Base-by-base conservation (phyloP, 2,888 invertebrate species). In the Tupiocoris notatus region DNA sequence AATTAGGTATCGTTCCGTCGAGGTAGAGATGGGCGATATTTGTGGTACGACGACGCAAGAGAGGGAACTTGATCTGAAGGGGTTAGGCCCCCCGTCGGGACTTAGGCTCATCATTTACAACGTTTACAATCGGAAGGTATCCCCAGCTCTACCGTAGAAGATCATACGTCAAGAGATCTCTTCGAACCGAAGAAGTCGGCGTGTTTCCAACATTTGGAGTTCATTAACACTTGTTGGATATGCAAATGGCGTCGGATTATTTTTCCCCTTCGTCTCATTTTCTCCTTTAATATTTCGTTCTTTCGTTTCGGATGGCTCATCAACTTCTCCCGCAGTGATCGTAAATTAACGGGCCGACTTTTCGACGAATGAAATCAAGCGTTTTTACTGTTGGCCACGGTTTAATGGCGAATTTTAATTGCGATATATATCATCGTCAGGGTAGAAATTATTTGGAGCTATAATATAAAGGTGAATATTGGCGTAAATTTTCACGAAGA, bases 161-260 rank as follows among this genome's bases (percentile, higher is more conserved):
- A 67, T 67, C 67, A 67, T 67, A 67, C 67, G 67, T 67, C 67
- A 67, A 57, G 39, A 39, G 25, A 39, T 39, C 63, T n/a, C 3
- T 22, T 63, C 20, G 39, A 12, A 25, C 18, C 39, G 54, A 18
- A 16, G 20, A 39, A 20, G 20, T 65, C 25, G 54, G 25, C 65
- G 39, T 67, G 57, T 21, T 67, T 56, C 22, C 57, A 67, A 67
- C 67, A 67, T 67, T 67, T 67, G 67, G 67, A 67, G 67, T 67
- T 67, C 67, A 67, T 67, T 67, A 67, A 67, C 67, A 67, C 67
- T 67, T 67, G 67, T 67, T 67, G 67, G 56, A 56, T 67, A 67
- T 67, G 67, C 67, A 67, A 67, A 67, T 57, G 67, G 57, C 9
- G 21, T 21, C 18, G 39, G 39, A 39, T 39, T 39, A 39, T 39